These are phyloP conservation scores for Alviniconcha marisindica DNA, from an alignment of 1,140 invertebrate species.

Conservation along the genomic window DNA sequence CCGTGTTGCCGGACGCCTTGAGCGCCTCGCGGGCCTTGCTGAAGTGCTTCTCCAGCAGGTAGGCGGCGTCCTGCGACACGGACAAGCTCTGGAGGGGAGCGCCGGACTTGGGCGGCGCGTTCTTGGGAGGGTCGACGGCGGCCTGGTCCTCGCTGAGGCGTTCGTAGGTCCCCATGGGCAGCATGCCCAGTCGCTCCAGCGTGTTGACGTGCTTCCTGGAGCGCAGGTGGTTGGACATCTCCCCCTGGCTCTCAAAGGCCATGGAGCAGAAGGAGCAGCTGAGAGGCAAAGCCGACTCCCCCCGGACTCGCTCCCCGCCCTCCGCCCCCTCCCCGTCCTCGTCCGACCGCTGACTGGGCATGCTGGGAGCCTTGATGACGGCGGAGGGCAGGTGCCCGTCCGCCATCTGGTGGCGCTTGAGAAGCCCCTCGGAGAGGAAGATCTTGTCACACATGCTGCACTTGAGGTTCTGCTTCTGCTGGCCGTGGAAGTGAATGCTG, in stretches of 20 bases:
- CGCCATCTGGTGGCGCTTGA: constrained; percentile 37
- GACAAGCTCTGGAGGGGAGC: not conserved
- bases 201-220: constrained; percentile 98
- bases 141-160: not conserved
- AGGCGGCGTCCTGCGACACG: not conserved
- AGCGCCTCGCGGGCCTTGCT: not conserved
- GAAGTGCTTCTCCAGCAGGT: constrained; percentile 7
- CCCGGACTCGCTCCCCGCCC: not conserved
- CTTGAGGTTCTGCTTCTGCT: constrained; percentile 80
- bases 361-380: not conserved
- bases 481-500: constrained; percentile 97
- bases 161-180: constrained; percentile 92
- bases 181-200: constrained; percentile 93
- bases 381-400: constrained; percentile 5
- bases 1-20: not conserved
- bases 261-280: constrained; percentile 47
- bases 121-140: not conserved
- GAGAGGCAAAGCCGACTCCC: not conserved
- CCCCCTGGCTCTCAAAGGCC: constrained; percentile 80
- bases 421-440: constrained; percentile 31
- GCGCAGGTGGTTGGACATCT: constrained; percentile 95
- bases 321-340: not conserved
- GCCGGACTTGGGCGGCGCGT: not conserved
- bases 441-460: constrained; percentile 53
- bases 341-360: not conserved